A percentile compares a stretch with the other conserved stretches of the same genome.
Conservation (phyloP, 2,113 vertebrate genomes). For the Rhinogobius similis region DNA sequence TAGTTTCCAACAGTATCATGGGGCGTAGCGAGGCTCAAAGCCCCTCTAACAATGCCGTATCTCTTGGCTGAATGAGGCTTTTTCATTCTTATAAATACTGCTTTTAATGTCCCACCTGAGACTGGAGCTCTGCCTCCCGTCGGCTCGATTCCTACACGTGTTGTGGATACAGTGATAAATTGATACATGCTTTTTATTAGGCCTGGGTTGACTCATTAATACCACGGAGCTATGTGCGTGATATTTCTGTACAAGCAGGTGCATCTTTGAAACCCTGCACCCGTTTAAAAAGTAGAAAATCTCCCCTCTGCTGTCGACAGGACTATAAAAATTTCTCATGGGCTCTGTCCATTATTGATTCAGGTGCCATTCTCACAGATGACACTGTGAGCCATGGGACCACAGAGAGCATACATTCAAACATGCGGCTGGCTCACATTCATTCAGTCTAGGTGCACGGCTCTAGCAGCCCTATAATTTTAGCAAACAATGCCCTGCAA, state of each 20-base stretch:
- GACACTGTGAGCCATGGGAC: conserved; percentile 6
- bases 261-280: conserved; percentile 12
- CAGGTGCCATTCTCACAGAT: conserved; percentile 23
- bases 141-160: conserved; percentile 51
- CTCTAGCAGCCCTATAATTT: conserved; percentile 11
- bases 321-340: conserved; percentile 32
- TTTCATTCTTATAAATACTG: conserved; percentile 67
- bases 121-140: conserved; percentile 42
- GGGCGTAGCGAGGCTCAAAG: conserved; percentile 48
- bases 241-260: conserved; percentile 13
- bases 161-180: conserved; percentile 57
- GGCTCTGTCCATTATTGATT: conserved; percentile 43
- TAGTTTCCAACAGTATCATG: conserved; percentile 40
- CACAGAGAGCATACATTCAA: conserved; percentile 7
- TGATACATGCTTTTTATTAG: conserved; percentile 59
- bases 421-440: neutral
- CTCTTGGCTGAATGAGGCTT: conserved; percentile 60
- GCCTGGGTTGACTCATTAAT: conserved; percentile 62
- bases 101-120: conserved; percentile 64
- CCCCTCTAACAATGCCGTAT: conserved; percentile 59
- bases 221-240: conserved; percentile 20
- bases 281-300: conserved; percentile 15
- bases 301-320: conserved; percentile 29
- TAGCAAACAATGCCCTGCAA: conserved; percentile 6
- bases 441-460: conserved; percentile 8